Evolutionary conservation across 2,113 vertebrate species (phyloP), one percentile per base, ranked within the genome.

Genomic region (Ramphastos sulfuratus): DNA sequence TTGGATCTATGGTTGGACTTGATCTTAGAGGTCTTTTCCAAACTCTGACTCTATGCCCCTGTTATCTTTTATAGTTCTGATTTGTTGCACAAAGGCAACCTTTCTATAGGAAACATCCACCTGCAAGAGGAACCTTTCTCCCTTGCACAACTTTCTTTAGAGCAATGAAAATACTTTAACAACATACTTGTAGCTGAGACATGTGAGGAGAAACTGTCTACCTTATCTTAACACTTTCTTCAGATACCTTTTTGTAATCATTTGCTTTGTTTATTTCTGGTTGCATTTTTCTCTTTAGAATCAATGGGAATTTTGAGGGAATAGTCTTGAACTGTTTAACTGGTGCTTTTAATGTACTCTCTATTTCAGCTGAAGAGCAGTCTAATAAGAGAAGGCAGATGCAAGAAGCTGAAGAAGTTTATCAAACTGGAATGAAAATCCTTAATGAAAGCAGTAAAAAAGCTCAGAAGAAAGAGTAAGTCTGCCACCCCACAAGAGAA

Each of bases 391-490:
- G 99, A 90, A 98, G 97, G 25, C 98, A 98, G 59, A 98, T 98
- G 74, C 98, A 99, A 94, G 98, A 99, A 95, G 98, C 98, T 5
- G 99, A 99, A 78, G 97, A 98, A 75, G 97, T 99, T 95, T 99
- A 99, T 95, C 98, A 98, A 93, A 97, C 97, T 8, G 98, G 98
- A 61, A 97, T 99, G 96, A 98, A 97, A 82, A 98, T 99, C 82
- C 98, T 99, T 69, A 99, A 99, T 73, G 96, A 97, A 91, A 99
- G 99, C 95, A 98, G 96, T 79, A 98, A 98, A 95, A 99, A 97
- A 92, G 98, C 97, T 91, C 99, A 99, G 83, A 99, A 98, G 94
- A 98, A 98, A 98, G 99, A 99, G 99, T 99, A 97, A 98, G 99
- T 98, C 60, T 60, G 23, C 30, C 4, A 46, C 8, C 15, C 15